Percentiles rank a stretch among this genome's conserved stretches.
phyloP scores from a whole-genome alignment of 2,888 invertebrate species.

The Drosophila falleni region DNA sequence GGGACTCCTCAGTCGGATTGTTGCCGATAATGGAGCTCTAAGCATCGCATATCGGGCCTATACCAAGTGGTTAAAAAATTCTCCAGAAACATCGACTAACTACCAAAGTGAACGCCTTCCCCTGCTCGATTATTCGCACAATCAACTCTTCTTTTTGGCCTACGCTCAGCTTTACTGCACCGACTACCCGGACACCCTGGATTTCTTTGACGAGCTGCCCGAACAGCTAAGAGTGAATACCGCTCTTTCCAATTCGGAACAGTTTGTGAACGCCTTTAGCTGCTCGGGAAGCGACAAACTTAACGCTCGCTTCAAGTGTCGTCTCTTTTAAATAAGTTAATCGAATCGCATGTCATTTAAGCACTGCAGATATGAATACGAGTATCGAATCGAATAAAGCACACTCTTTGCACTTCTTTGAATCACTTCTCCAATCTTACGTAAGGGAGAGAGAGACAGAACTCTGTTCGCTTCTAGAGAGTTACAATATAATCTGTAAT shows the following conservation, averaged over 20 bases:
- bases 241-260: slow-evolving; percentile 77
- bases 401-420: slow-evolving; percentile 23
- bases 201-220: slow-evolving; percentile 72
- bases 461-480: not conserved
- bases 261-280: slow-evolving; percentile 75
- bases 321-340: slow-evolving; percentile 63
- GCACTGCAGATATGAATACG: slow-evolving; percentile 2
- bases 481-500: slow-evolving; percentile 1
- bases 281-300: slow-evolving; percentile 74
- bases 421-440: not conserved
- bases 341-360: not conserved
- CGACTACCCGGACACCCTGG: slow-evolving; percentile 71
- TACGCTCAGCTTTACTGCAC: slow-evolving; percentile 83
- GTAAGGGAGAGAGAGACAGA: no score
- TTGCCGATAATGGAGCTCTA: slow-evolving; percentile 82
- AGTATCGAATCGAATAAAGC: slow-evolving; percentile 45
- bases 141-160: slow-evolving; percentile 81
- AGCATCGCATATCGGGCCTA: slow-evolving; percentile 82
- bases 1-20: slow-evolving; percentile 60
- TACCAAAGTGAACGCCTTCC: slow-evolving; percentile 75
- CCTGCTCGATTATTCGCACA: slow-evolving; percentile 70
- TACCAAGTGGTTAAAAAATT: slow-evolving; percentile 78
- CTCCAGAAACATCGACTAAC: slow-evolving; percentile 61
- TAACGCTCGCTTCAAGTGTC: slow-evolving; percentile 81
- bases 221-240: slow-evolving; percentile 79